These are phyloP conservation scores for Phalacrocorax pelagicus DNA, from an alignment of 2,113 vertebrate genomes.

Conservation along the genomic window DNA sequence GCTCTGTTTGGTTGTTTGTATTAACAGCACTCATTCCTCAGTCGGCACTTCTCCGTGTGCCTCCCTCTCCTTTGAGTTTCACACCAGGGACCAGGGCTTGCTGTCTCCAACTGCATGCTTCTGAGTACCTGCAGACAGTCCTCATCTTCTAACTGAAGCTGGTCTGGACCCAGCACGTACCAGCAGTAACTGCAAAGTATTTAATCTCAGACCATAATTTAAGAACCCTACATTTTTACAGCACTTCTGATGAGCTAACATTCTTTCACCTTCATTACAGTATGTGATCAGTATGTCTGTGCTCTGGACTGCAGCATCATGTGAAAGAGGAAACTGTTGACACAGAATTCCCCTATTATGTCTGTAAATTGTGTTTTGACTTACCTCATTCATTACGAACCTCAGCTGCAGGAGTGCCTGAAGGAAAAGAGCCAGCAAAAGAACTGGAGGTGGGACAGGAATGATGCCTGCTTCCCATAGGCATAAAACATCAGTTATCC, in stretches of 20 bases:
- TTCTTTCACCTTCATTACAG: background rate
- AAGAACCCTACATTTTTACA: background rate
- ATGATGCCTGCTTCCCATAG: background rate
- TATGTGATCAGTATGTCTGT: background rate
- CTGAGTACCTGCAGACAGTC: background rate
- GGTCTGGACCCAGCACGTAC: background rate
- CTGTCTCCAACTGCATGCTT: rapidly evolving
- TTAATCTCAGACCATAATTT: background rate
- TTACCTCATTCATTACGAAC: background rate
- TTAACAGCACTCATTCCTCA: background rate
- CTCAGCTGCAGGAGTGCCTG: background rate
- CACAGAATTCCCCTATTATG: background rate
- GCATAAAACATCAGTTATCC: background rate
- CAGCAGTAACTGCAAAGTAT: background rate
- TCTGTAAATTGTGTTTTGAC: background rate
- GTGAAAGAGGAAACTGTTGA: background rate
- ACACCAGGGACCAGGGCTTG: background rate
- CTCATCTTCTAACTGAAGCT: background rate
- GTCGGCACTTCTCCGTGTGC: rapidly evolving
- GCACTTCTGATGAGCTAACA: background rate
- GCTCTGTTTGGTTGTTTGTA: background rate
- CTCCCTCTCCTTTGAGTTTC: background rate
- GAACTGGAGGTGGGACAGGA: background rate
- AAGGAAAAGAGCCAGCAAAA: background rate
- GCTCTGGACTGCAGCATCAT: background rate